phyloP scores from a whole-genome alignment of 2,113 vertebrate genomes.

The Alligator mississippiensis region DNA sequence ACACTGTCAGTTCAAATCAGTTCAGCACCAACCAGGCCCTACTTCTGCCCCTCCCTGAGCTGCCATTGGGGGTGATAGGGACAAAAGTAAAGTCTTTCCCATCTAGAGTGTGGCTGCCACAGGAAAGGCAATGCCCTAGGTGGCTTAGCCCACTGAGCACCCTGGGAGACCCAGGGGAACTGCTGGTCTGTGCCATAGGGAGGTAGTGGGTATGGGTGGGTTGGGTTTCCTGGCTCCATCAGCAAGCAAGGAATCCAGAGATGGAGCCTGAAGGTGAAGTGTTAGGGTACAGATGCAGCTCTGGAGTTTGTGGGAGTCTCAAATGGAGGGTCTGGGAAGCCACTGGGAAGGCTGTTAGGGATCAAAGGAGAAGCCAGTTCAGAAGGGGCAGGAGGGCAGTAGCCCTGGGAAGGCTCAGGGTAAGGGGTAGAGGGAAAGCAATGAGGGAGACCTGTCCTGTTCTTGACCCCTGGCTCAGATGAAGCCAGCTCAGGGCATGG shows the following conservation, averaged over 20 bases:
- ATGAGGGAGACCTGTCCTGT: too few relatives aligned
- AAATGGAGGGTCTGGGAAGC: not conserved
- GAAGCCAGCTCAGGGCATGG: too few relatives aligned
- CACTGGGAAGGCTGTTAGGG: not conserved
- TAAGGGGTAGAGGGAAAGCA: too few relatives aligned
- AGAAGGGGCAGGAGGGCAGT: not conserved
- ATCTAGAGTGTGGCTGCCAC: fast-evolving
- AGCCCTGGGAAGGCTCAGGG: too few relatives aligned
- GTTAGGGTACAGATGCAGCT: too few relatives aligned
- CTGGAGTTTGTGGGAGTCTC: too few relatives aligned
- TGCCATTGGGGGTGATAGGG: not conserved
- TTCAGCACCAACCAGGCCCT: fast-evolving
- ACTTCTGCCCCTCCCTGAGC: not conserved
- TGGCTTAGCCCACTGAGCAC: not conserved
- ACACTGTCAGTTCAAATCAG: not conserved
- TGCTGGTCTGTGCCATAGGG: too few relatives aligned
- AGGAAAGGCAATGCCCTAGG: not conserved
- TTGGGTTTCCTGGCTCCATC: not conserved
- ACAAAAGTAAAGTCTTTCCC: too few relatives aligned
- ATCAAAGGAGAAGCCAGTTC: not conserved
- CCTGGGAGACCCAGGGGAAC: fast-evolving
- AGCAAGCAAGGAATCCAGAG: not conserved
- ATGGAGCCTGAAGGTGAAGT: too few relatives aligned
- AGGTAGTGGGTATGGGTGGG: too few relatives aligned
- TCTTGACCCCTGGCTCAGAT: too few relatives aligned